These are phyloP conservation scores for Clarias fuscus DNA, from an alignment of 2,797 vertebrate species.

Conservation along the genomic window DNA sequence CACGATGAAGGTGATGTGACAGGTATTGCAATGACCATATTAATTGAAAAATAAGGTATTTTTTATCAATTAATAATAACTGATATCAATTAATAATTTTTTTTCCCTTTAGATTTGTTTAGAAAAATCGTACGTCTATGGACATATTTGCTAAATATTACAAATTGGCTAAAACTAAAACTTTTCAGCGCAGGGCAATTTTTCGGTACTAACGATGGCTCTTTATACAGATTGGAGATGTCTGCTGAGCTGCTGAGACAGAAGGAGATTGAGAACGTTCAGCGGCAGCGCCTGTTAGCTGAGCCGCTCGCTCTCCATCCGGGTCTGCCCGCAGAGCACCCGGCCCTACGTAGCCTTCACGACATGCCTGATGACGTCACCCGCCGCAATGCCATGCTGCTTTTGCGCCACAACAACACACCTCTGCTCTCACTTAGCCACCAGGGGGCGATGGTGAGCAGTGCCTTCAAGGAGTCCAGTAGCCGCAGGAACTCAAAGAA, in stretches of 20 bases:
- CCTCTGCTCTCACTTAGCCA: slow-evolving; percentile 85
- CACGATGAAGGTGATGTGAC: background rate
- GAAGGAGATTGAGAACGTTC: slow-evolving; percentile 88
- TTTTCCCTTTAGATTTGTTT: background rate
- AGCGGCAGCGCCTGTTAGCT: slow-evolving; percentile 79
- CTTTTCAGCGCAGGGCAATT: background rate
- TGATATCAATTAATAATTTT: background rate
- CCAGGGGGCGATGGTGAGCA: slow-evolving; percentile 66
- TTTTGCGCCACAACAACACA: slow-evolving; percentile 83
- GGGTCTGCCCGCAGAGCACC: slow-evolving; percentile 83
- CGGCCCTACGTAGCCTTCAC: slow-evolving; percentile 83
- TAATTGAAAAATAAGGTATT: background rate
- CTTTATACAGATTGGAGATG: slow-evolving; percentile 85
- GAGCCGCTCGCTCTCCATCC: slow-evolving; percentile 81
- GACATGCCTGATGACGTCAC: slow-evolving; percentile 86
- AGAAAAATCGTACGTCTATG: background rate
- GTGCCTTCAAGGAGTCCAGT: slow-evolving; percentile 69
- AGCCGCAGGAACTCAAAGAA: slow-evolving; percentile 67
- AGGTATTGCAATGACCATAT: background rate
- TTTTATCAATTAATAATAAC: no score
- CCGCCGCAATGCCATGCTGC: slow-evolving; percentile 88
- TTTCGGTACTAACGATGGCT: background rate
- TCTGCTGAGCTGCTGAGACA: slow-evolving; percentile 92
- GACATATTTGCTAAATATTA: background rate
- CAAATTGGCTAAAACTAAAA: background rate